These are phyloP conservation scores for Neodiprion virginianus DNA, from an alignment of 1,140 invertebrate species.

Conservation along the genomic window DNA sequence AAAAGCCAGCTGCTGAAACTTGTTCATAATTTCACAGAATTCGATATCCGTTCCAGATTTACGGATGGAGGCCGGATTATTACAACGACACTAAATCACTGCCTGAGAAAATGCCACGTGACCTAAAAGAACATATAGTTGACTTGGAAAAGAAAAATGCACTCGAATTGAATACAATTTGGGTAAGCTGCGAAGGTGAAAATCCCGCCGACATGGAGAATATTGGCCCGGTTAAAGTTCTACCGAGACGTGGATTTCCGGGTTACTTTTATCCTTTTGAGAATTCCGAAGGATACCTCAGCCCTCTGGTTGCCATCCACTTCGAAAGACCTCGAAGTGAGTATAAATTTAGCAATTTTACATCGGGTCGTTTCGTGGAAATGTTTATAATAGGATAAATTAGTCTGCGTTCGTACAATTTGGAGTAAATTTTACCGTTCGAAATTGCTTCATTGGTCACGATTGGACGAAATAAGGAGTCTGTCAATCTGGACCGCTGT, in stretches of 20 bases:
- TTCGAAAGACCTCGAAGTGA: conserved; percentile 79
- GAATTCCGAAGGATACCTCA: conserved; percentile 84
- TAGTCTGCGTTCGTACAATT: background rate
- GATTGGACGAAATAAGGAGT: background rate
- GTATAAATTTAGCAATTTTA: conserved; percentile 44
- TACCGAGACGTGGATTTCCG: conserved; percentile 73
- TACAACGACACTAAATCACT: conserved; percentile 68
- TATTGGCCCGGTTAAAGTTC: conserved; percentile 79
- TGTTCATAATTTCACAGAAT: background rate
- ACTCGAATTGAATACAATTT: conserved; percentile 76
- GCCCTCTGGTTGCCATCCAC: conserved; percentile 87
- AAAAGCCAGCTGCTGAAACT: background rate
- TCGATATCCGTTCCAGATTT: conserved; percentile 65
- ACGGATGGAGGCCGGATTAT: conserved; percentile 77
- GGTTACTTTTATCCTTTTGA: conserved; percentile 84
- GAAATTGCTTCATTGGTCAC: background rate
- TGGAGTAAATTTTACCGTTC: background rate
- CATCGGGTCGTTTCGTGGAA: conserved; percentile 1
- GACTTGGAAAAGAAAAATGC: conserved; percentile 52
- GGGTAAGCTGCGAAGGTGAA: conserved; percentile 89
- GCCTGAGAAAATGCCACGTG: conserved; percentile 71
- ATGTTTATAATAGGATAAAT: too few species aligned
- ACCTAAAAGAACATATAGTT: conserved; percentile 69
- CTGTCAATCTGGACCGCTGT: too few species aligned
- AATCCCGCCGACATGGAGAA: conserved; percentile 89